Conservation (phyloP, 2,888 invertebrate genomes). For the Andrena bicolor region DNA sequence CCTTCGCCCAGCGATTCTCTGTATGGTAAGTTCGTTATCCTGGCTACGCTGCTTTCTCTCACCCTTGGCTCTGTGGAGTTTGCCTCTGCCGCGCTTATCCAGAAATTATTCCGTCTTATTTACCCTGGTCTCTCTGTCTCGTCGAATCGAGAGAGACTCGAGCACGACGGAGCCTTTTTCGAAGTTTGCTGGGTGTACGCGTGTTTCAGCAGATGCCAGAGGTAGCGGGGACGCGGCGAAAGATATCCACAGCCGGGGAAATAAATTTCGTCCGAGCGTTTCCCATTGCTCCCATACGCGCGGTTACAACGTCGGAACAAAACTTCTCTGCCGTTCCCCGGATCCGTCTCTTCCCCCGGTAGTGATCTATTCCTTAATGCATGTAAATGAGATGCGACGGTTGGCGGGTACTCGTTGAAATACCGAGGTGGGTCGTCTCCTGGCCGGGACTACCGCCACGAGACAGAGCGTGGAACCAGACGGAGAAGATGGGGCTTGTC, state of each 20-base stretch:
- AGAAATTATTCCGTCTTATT: constrained; percentile 43
- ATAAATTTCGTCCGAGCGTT: constrained; percentile 15
- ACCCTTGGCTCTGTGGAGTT: constrained; percentile 37
- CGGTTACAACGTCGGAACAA: constrained; percentile 9
- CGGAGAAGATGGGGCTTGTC: constrained; percentile 19
- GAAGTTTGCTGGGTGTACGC: not conserved
- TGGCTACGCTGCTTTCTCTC: constrained; percentile 20
- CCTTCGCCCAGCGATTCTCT: constrained; percentile 33
- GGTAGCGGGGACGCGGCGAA: not conserved
- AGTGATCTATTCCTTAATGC: constrained; percentile 74
- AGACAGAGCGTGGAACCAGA: constrained; percentile 36
- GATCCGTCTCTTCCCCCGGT: constrained; percentile 41
- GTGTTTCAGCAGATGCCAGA: not conserved
- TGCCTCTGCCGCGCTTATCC: constrained; percentile 24
- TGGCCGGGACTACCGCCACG: constrained; percentile 35
- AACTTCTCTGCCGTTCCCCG: constrained; percentile 9
- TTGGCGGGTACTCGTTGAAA: constrained; percentile 67
- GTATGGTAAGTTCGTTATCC: constrained; percentile 62
- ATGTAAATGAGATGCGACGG: constrained; percentile 76
- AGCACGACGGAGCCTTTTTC: not conserved
- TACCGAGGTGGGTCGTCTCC: constrained; percentile 50
- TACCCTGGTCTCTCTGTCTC: constrained; percentile 4
- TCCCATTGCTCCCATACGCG: not conserved
- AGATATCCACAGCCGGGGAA: not conserved
- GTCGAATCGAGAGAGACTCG: not conserved